Base-by-base conservation (phyloP, 2,888 invertebrate species). In the Cryptocephalus moraei region DNA sequence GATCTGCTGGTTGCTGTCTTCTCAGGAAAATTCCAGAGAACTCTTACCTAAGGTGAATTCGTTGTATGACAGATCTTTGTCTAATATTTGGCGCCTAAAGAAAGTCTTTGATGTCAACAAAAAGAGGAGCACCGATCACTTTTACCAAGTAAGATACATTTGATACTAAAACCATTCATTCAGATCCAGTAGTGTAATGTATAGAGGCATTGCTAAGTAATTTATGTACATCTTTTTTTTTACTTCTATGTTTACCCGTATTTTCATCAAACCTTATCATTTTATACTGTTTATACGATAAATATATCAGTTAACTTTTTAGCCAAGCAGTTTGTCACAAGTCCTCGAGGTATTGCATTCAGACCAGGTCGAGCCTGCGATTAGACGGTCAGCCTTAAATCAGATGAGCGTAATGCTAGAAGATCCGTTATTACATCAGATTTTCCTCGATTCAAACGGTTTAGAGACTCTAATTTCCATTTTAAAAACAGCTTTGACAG, bases 341-440 rank as follows among this genome's bases (percentile, higher is more conserved):
- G 70, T 74, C 2, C 38, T 73, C 32, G 72, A 73, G 41, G 54
- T 74, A 2, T 56, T 74, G 32, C 60, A 59, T 40, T 44, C 53
- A 14, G 60, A 62, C 45, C 60, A 62, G 45, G 57, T 82, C 10
- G 83, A 84, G 56, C 81, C 83, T 1, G 78, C 79, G n/a, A 70
- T 85, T 45, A 74, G 80, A 8, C 75, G 82, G 56, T 82, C 82
- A 42, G 81, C 82, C 33, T 66, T 84, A 47, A 79, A 81, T 49
- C 84, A 85, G 67, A 67, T 83, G 13, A 76, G 80, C 22, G 81
- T 82, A 1, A 77, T 84, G 76, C 64, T 82, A 62, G 75, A 82
- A 9, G 82, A 83, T 57, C 72, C 70, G 38, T 74, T 78, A 13
- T 59, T 80, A 33, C 84, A 84, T 55, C 75, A 77, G 32, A 62